Evolutionary conservation across 2,888 invertebrate species (phyloP).

Genomic region (Nomada ferruginata): DNA sequence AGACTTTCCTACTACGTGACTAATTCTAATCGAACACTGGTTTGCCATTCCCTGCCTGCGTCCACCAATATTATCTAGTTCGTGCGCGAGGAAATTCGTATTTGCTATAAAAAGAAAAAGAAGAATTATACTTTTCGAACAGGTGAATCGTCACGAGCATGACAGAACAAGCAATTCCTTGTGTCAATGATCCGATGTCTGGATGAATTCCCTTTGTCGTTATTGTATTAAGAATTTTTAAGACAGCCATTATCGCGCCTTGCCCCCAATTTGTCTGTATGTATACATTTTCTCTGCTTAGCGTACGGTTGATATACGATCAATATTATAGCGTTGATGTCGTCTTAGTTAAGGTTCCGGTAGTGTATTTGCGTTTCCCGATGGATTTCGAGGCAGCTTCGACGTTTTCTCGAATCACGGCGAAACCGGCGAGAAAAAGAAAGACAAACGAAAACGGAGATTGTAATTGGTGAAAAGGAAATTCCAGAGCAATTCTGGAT

Average conservation of each 20-base stretch:
- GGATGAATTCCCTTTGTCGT: background rate
- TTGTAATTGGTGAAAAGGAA: conserved; percentile 34
- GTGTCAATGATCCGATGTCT: background rate
- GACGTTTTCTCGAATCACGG: conserved; percentile 3
- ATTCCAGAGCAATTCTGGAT: conserved; percentile 63
- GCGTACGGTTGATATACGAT: conserved; percentile 9
- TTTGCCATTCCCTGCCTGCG: background rate
- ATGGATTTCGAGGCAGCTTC: conserved; percentile 22
- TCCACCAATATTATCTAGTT: conserved; percentile 7
- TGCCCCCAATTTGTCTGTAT: background rate
- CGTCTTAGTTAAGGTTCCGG: conserved; percentile 19
- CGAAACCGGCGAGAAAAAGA: background rate
- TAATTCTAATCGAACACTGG: background rate
- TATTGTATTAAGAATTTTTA: conserved; percentile 10
- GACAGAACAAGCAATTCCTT: background rate
- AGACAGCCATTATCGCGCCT: background rate
- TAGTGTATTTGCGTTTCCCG: conserved; percentile 21
- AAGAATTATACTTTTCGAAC: background rate
- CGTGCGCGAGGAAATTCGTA: background rate
- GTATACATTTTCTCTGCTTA: conserved; percentile 22
- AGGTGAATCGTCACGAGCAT: background rate
- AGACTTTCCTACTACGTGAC: background rate
- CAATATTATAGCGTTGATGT: conserved; percentile 27
- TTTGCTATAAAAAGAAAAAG: background rate
- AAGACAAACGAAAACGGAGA: background rate